Conservation (phyloP, 2,888 invertebrate species). For the Tineola bisselliella region DNA sequence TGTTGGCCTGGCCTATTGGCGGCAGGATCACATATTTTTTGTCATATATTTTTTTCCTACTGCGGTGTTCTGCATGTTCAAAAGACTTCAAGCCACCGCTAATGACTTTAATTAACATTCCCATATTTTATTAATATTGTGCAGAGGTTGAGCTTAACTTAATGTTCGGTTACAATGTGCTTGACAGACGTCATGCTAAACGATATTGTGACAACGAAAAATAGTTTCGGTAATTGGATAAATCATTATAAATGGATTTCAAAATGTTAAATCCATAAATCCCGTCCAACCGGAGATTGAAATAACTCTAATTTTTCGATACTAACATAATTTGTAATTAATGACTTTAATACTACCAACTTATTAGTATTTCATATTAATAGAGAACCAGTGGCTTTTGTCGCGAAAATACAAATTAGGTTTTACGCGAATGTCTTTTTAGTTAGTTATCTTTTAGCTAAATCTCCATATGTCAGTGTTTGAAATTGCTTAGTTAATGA, state of each 20-base stretch:
- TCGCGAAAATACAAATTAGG: too few species aligned
- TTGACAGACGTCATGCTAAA: constrained; percentile 18
- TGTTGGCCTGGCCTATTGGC: constrained; percentile 26
- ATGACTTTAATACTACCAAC: too few species aligned
- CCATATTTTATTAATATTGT: constrained; percentile 52
- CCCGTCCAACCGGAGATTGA: not conserved
- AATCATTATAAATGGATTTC: constrained; percentile 5
- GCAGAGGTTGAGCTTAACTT: constrained; percentile 36
- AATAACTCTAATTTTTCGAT: too few species aligned
- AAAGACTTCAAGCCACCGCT: constrained; percentile 37
- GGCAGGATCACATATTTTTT: constrained; percentile 50
- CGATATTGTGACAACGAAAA: constrained; percentile 43
- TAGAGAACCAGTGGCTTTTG: too few species aligned
- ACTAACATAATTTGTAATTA: too few species aligned
- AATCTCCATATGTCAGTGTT: too few species aligned
- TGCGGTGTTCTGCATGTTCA: constrained; percentile 37
- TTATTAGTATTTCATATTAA: too few species aligned
- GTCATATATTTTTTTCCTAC: constrained; percentile 34
- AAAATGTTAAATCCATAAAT: constrained; percentile 5
- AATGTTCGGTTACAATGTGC: constrained; percentile 22
- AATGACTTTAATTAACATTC: constrained; percentile 64
- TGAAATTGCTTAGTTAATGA: too few species aligned
- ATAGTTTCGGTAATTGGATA: constrained; percentile 17
- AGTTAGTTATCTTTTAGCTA: too few species aligned
- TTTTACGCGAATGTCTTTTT: too few species aligned